Percentiles rank a stretch among this genome's conserved stretches.
These are phyloP conservation scores for Enteromius radiatus DNA, from an alignment of 2,797 vertebrate species.

Conservation along the genomic window DNA sequence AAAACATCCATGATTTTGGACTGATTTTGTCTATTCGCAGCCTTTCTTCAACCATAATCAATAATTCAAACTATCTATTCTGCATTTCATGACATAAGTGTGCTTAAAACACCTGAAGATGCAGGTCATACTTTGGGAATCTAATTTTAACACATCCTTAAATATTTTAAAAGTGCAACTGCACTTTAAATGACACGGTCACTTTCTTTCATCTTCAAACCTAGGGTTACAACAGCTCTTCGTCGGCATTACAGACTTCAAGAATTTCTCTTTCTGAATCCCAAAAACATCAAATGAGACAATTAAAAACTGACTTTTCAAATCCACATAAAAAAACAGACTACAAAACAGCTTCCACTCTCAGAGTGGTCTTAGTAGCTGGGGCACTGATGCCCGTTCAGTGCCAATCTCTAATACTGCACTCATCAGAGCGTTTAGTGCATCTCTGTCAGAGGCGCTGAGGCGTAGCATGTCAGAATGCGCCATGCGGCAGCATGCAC, in stretches of 20 bases:
- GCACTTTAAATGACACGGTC: not conserved
- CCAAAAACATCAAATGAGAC: slow-evolving; percentile 1
- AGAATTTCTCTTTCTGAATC: not conserved
- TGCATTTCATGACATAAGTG: slow-evolving; percentile 11
- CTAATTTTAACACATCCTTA: slow-evolving; percentile 15
- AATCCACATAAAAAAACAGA: slow-evolving; percentile 5
- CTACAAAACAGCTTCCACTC: slow-evolving; percentile 26
- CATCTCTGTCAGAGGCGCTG: slow-evolving; percentile 49
- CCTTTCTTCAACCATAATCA: slow-evolving; percentile 6
- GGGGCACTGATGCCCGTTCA: slow-evolving; percentile 11
- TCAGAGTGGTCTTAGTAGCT: slow-evolving; percentile 15
- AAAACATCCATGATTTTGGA: not conserved
- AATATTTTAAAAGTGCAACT: slow-evolving; percentile 1
- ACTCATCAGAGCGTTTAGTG: slow-evolving; percentile 29
- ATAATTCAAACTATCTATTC: not conserved
- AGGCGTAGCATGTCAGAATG: slow-evolving; percentile 22
- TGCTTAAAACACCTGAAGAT: slow-evolving; percentile 12
- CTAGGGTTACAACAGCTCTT: slow-evolving; percentile 1
- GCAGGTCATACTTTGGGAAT: slow-evolving; percentile 19
- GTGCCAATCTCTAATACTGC: slow-evolving; percentile 30
- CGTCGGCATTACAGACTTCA: not conserved
- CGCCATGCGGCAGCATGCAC: slow-evolving; percentile 20
- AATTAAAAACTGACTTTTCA: slow-evolving; percentile 28
- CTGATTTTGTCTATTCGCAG: not conserved
- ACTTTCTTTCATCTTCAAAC: not conserved